Base-by-base conservation (phyloP, 2,888 invertebrate genomes). In the Diogma glabrata region DNA sequence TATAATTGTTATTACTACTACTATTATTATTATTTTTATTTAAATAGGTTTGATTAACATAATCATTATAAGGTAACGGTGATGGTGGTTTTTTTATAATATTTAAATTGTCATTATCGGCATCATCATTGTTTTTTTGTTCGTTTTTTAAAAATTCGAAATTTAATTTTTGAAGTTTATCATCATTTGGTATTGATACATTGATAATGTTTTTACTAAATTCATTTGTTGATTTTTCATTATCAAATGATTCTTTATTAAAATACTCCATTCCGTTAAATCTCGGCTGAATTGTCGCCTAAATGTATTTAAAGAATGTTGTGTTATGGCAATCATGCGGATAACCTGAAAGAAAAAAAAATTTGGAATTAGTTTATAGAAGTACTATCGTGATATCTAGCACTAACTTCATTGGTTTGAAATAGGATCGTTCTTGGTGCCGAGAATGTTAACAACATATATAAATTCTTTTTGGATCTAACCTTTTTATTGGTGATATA, bases 241-340 rank as follows among this genome's bases (percentile, higher is more conserved):
- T 12, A 17, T 16, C n/a, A 10, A 28, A 28, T 47, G 24, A n/a
- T 26, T 47, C 28, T 16, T 30, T 17, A 47, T 47, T 47, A 47
- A 26, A 26, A 47, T 28, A 56, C 54, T 57, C 71, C 72, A 72
- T 70, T 72, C 71, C 61, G 66, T 65, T 54, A 72, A 62, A 58
- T 72, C 71, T 61, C 71, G 66, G 58, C 63, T 59, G 60, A 70
- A 70, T 57, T 70, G 69, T 62, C 67, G 58, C 54, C 58, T 58
- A 54, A 57, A 56, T 54, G 49, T 47, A 52, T 56, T 54, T 50
- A 60, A 51, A 53, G 43, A 43, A 14, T 43, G 22, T 43, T 43
- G 24, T 24, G 54, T 51, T 56, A 55, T 51, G 54, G 54, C 55
- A 56, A 56, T 56, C 59, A 59, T 59, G 54, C 56, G 58, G 56